Base-by-base conservation (phyloP, 2,113 vertebrate genomes). In the Micronycteris hirsuta region DNA sequence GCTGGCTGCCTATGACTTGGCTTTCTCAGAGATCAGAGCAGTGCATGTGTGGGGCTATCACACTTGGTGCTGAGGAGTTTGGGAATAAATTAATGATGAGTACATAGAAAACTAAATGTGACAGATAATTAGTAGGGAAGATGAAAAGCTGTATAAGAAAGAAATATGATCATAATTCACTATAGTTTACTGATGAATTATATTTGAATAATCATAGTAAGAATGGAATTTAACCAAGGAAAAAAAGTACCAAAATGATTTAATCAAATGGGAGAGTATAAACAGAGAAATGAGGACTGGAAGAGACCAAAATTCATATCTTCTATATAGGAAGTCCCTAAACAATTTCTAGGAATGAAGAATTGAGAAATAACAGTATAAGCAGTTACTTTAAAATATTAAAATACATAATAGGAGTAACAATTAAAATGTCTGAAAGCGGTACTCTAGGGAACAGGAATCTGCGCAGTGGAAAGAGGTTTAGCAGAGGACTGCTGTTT, bases 181-280 rank as follows among this genome's bases (percentile, higher is more conserved):
- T 74, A 13, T 28, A 33, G 19, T n/a, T 96, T 38, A 7, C n/a
- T 61, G 22, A 52, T 92, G n/a, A 80, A 49, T 93, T 92, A 65
- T 58, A 63, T 88, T 67, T 91, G 54, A 88, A 85, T 82, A 67
- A 93, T 85, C 89, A 78, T 76, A 87, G 70, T 33, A 91, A 89
- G 49, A 52, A 65, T 82, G 33, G 22, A 68, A 92, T 85, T 88
- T 95, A 67, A 81, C 36, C 56, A 87, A 70, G 74, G 84, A 93
- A 87, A 89, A 91, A 83, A 90, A 38, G 36, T 20, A 45, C 20
- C 43, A 76, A 89, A 86, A 88, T 7, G 14, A 89, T 78, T 94
- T 76, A 70, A 86, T 84, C 47, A 86, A 95, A 45, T 70, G 31
- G n/a, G 56, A 68, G 47, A 47, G 67, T 56, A 2, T 45, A 33